Percentiles rank a stretch among this genome's conserved stretches.
phyloP scores from a whole-genome alignment of 2,113 vertebrate species.

The Xiphophorus couchianus region DNA sequence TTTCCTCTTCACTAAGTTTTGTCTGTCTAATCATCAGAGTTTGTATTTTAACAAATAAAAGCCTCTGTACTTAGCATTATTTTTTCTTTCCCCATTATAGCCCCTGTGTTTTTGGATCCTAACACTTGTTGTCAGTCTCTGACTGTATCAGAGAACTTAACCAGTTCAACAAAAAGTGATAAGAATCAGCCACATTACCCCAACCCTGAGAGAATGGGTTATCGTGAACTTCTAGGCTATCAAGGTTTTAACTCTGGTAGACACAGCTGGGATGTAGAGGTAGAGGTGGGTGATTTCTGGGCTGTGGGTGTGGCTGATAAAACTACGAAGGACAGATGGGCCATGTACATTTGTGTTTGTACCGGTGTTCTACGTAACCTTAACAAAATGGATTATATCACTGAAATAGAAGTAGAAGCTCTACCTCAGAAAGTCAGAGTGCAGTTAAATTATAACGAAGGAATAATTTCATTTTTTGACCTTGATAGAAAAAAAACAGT shows the following conservation, averaged over 20 bases:
- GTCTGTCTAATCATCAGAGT: not conserved
- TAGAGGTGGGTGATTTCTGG: accelerated
- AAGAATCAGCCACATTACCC: accelerated
- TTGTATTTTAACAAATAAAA: not conserved
- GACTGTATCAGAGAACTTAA: constrained; percentile 24
- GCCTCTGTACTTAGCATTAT: accelerated
- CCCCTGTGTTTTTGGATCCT: constrained; percentile 50
- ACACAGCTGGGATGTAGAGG: constrained; percentile 44
- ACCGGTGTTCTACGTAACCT: accelerated
- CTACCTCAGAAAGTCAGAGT: constrained; percentile 31
- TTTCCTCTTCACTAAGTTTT: not conserved
- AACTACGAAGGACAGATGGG: not conserved
- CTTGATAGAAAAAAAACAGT: not conserved
- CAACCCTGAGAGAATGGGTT: accelerated
- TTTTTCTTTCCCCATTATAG: constrained; percentile 10
- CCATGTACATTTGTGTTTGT: accelerated
- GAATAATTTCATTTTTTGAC: constrained; percentile 41
- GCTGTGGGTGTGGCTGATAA: accelerated
- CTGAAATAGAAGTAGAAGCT: accelerated
- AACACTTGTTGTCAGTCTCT: accelerated
- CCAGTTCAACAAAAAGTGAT: accelerated
- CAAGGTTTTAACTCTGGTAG: constrained; percentile 37
- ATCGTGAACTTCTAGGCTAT: accelerated
- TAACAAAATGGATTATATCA: accelerated
- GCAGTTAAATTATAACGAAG: constrained; percentile 33